Base-by-base conservation (phyloP, 35 echinoderm and acorn worm species). In the Acanthaster planci region DNA sequence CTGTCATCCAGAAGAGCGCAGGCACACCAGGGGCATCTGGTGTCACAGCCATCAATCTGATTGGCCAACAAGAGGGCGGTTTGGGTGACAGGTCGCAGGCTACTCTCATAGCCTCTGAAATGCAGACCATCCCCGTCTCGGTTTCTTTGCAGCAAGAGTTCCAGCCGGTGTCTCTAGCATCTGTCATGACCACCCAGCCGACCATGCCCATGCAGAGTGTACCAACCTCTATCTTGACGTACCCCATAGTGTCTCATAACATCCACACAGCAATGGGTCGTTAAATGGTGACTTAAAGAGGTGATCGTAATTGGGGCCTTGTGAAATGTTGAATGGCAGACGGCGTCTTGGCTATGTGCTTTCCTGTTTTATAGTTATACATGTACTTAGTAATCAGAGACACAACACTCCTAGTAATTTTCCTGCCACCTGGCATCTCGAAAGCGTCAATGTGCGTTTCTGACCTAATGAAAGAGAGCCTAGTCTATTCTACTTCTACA, bases 201-300 rank as follows among this genome's bases (percentile, higher is more conserved):
- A 44, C 80, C 34, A 67, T 67, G 51, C 82, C 87, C 2, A 75
- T 89, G 80, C 76, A 75, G 4, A 77, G 86, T 38, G 86, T 88
- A 2, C 81, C 80, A 68, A 79, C 87, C 15, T 89, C 87, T 8
- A 89, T 89, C 64, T 37, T 89, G 50, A 72, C 87, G 8, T 89
- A 89, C 55, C 87, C 87, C 1, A 89, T 89, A 7, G 87, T 89
- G 26, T 89, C 87, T 12, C 80, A 82, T 22, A 84, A 81, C 18
- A 76, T 89, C 40, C 60, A 80, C 39, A 82, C 87, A 30, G 80
- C 29, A 39, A 17, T 89, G 80, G 81, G 64, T 72, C 64, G 64
- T 72, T 72, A 72, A 1, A 14, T 34, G 22, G 64, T 72, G 26
- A 34, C 23, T 10, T 34, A 29, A 72, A 72, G 9, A 27, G 64